Percentiles rank a stretch among this genome's conserved stretches.
phyloP scores from a whole-genome alignment of 2,797 vertebrate species.

The Chelonia mydas region DNA sequence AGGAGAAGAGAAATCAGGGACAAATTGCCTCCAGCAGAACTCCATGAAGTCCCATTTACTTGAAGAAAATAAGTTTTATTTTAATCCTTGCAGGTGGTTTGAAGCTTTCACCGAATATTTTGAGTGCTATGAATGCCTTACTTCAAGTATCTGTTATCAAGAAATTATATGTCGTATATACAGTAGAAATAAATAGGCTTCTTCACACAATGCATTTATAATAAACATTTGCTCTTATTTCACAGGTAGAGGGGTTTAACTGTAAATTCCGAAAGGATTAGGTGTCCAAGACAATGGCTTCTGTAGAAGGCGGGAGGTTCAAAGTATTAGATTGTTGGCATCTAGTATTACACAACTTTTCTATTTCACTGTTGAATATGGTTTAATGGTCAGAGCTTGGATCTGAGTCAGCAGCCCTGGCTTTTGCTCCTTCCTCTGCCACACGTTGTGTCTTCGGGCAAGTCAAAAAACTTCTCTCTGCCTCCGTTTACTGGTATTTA shows the following conservation, averaged over 20 bases:
- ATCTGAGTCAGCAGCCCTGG: neutral
- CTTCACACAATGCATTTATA: neutral
- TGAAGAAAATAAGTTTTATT: neutral
- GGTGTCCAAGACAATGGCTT: neutral
- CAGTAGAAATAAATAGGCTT: neutral
- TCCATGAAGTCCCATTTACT: neutral
- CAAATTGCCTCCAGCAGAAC: neutral
- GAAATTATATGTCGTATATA: neutral
- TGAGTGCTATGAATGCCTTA: accelerated
- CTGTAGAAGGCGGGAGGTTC: neutral
- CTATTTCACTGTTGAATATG: neutral
- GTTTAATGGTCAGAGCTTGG: accelerated
- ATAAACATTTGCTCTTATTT: neutral
- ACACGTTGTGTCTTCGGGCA: neutral
- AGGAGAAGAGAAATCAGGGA: neutral
- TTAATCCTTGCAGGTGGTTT: neutral
- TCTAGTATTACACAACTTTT: accelerated
- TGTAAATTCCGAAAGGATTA: neutral
- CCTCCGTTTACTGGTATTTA: neutral
- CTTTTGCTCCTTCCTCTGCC: neutral
- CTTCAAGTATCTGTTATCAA: accelerated
- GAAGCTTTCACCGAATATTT: neutral
- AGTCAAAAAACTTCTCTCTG: neutral
- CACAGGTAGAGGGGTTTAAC: neutral
- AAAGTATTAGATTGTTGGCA: neutral